Base-by-base conservation (phyloP, 2,888 invertebrate species). In the Brachylomia viminalis region DNA sequence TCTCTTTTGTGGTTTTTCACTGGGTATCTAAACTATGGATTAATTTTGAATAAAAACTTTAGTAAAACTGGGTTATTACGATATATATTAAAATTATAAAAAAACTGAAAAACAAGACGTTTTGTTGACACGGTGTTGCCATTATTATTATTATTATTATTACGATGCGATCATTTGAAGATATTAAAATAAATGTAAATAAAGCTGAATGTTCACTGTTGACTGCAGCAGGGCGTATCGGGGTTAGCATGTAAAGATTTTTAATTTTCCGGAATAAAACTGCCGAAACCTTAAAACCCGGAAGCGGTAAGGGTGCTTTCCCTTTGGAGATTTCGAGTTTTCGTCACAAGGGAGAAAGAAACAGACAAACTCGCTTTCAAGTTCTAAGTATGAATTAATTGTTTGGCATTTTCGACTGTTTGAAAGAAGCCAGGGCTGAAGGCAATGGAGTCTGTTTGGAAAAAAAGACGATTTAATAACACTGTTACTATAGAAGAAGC, bases 331-430 rank as follows among this genome's bases (percentile, higher is more conserved):
- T 17, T 77, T 38, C 11, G 11, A 72, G 4, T 56, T 38, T 58
- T 27, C 23, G 17, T 59, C 59, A 30, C 42, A 52, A 66, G n/a
- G 30, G 56, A 42, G 61, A 62, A 75, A 52, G n/a, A 49, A 47
- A 42, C 11, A 38, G 38, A 42, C 4, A 45, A 73, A 49, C 15
- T 62, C 54, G n/a, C 20, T 54, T 67, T 38, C 30, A 59, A 59
- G 23, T 59, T 65, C 13, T 72, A 54, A 52, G n/a, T 71, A 56
- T 62, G 47, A 38, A 77, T 77, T 77, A 49, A 77, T 71, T 77
- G 30, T 64, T 77, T 64, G 20, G n/a, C 23, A 72, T 45, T 65
- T 72, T 77, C 27, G 20, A 47, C 11, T n/a, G n/a, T 70, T 76
- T 76, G 10, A 49, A 61, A n/a, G 11, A 23, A 54, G 23, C 52